Evolutionary conservation across 2,113 vertebrate species (phyloP), one percentile per base, ranked within the genome.

Genomic region (Bolborhynchus lineola): DNA sequence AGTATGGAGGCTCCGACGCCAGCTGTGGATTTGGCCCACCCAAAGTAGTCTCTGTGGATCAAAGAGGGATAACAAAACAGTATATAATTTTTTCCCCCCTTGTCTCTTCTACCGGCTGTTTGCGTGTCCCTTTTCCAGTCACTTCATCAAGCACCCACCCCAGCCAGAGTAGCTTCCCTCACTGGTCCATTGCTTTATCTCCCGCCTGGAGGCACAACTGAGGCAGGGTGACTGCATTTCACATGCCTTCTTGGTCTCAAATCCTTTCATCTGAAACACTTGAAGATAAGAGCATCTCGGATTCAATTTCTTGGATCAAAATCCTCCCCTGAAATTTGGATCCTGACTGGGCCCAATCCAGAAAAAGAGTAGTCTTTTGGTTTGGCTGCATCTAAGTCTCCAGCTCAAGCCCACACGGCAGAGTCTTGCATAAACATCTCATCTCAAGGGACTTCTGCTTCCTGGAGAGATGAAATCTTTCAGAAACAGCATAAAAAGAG

Each of bases 381-480:
- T 93, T 84, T 96, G 93, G 77, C 93, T 88, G 39, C 63, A 71
- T 83, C 70, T 96, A 87, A 94, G 63, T 24, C 65, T 95, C 82
- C 49, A 93, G 67, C 76, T 83, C 26, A 69, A 96, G 72, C 86
- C 86, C 90, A 96, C 88, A 64, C 0, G 42, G 92, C 76, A 84
- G 14, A 80, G 53, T 86, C 83, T 94, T 93, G 91, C 83, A 94
- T 89, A 96, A 92, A 87, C 88, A 94, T 88, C 70, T 76, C 77
- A 82, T 96, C 93, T 82, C 52, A 0, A 86, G 96, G 91, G 95
- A 92, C 8, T 86, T 69, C 69, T 88, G 68, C 92, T 96, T 95
- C 95, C 94, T 84, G 88, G 77, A 95, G 96, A 96, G 86, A 97
- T 94, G 80, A 94, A 96, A 95, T 92, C 93, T 96, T 96, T 96